Percentiles rank a stretch among this genome's conserved stretches.
Evolutionary conservation across 2,888 invertebrate genomes (phyloP).

Genomic region (Euplagia quadripunctaria): DNA sequence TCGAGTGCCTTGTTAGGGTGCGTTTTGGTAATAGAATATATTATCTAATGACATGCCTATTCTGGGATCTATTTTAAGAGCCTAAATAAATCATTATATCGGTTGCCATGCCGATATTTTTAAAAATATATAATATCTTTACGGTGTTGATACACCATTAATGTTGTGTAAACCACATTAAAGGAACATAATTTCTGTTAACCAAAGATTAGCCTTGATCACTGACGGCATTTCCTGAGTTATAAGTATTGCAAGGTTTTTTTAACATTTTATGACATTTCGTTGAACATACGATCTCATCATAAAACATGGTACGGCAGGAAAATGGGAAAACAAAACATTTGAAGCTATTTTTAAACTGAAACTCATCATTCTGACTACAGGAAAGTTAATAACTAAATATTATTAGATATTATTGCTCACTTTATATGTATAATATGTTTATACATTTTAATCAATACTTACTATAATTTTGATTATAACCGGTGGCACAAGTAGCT

Average conservation of each 20-base stretch:
- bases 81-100: conserved; percentile 26
- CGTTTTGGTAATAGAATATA: conserved; percentile 57
- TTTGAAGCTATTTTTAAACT: not conserved
- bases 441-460: conserved; percentile 8
- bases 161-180: conserved; percentile 52
- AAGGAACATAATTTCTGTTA: conserved; percentile 48
- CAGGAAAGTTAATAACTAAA: not conserved
- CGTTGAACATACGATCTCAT: not conserved
- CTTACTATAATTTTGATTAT: not conserved
- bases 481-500: conserved; percentile 16
- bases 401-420: not conserved
- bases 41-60: conserved; percentile 32
- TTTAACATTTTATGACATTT: conserved; percentile 32
- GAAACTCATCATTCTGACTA: no score
- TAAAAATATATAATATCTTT: conserved; percentile 51
- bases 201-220: conserved; percentile 60
- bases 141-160: conserved; percentile 56
- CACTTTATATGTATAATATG: not conserved
- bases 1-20: conserved; percentile 78
- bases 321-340: not conserved
- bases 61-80: conserved; percentile 28
- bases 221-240: conserved; percentile 65
- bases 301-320: conserved; percentile 3
- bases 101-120: conserved; percentile 34
- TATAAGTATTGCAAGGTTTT: conserved; percentile 52